These are phyloP conservation scores for Apolygus lucorum DNA, from an alignment of 1,140 invertebrate species.

Conservation along the genomic window DNA sequence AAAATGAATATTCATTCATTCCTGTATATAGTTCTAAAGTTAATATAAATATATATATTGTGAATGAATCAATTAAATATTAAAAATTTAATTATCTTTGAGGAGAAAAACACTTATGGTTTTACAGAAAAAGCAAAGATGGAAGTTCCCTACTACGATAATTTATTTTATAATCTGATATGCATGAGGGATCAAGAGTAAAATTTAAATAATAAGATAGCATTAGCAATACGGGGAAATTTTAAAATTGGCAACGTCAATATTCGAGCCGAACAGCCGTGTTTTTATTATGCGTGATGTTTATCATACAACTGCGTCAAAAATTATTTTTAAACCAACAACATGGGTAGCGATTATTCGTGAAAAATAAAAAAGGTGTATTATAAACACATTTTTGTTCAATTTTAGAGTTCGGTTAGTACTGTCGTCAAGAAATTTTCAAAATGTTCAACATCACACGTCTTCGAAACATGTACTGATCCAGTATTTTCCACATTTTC, in stretches of 20 bases:
- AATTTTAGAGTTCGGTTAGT: no score
- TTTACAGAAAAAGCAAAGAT: background rate
- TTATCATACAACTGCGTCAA: no score
- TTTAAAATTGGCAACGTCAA: background rate
- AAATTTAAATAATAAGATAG: constrained; percentile 5
- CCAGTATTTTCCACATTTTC: no score
- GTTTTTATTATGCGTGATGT: no score
- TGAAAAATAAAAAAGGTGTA: no score
- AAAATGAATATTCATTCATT: constrained; percentile 1
- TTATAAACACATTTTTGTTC: no score
- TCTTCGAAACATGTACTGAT: no score
- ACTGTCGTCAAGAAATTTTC: no score
- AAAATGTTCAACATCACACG: no score
- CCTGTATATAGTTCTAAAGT: background rate
- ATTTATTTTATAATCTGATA: background rate
- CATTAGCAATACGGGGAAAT: constrained; percentile 7
- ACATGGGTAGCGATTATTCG: no score
- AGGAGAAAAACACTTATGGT: background rate
- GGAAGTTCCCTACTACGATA: constrained; percentile 11
- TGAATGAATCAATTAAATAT: constrained; percentile 2
- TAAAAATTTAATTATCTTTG: constrained; percentile 3
- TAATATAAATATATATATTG: constrained; percentile 6
- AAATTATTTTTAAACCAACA: no score
- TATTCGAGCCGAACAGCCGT: no score
- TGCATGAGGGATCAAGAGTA: constrained; percentile 13